These are phyloP conservation scores for Ennomos fuscantarius DNA, from an alignment of 2,888 invertebrate genomes.

Conservation along the genomic window DNA sequence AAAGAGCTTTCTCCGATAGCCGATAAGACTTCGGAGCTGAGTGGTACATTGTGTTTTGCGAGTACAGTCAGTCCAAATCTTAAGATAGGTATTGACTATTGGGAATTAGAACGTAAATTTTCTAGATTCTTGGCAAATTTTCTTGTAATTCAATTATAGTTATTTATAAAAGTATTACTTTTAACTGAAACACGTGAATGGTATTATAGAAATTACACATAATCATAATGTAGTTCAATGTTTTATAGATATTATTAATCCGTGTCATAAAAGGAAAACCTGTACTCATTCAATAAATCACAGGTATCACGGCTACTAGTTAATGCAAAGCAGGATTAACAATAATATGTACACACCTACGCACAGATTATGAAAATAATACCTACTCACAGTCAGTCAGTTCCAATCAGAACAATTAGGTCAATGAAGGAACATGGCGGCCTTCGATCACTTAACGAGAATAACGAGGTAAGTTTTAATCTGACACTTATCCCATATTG, in stretches of 20 bases:
- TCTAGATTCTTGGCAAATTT: too few relatives aligned
- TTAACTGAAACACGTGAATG: too few relatives aligned
- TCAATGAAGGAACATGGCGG: constrained; percentile 46
- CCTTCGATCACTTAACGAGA: constrained; percentile 48
- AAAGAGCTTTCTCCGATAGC: constrained; percentile 17
- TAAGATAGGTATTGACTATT: too few relatives aligned
- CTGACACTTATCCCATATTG: constrained; percentile 58
- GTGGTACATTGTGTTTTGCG: constrained; percentile 7
- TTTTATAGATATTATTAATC: constrained; percentile 6
- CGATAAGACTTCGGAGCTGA: constrained; percentile 14
- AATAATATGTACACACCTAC: constrained; percentile 28
- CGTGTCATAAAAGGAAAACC: constrained; percentile 13
- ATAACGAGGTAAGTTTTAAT: constrained; percentile 53
- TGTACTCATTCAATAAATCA: constrained; percentile 16
- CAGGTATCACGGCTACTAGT: constrained; percentile 22
- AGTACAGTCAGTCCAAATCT: background rate
- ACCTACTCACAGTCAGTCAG: constrained; percentile 29
- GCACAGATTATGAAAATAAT: constrained; percentile 32
- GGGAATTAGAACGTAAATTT: too few relatives aligned
- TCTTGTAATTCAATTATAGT: too few relatives aligned
- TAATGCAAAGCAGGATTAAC: constrained; percentile 23
- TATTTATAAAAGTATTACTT: too few relatives aligned
- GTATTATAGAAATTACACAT: too few relatives aligned
- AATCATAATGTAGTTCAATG: background rate
- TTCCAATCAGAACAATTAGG: constrained; percentile 50